These are phyloP conservation scores for Phrynocephalus forsythii DNA, from an alignment of 2,797 vertebrate genomes.

Conservation along the genomic window DNA sequence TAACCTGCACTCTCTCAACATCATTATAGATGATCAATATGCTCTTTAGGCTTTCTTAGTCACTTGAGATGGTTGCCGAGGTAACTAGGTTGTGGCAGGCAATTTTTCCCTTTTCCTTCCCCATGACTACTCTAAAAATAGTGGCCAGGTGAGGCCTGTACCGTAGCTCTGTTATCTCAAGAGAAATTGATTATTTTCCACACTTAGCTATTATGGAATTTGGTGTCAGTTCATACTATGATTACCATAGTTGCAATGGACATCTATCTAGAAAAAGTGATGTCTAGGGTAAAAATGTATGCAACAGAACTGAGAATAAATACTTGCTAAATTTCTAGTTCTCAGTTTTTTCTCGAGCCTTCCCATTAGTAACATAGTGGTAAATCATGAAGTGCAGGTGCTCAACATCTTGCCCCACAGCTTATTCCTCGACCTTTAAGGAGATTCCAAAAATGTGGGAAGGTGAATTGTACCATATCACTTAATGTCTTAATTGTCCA, in stretches of 20 bases:
- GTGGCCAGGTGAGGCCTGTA: constrained; percentile 52
- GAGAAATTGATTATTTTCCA: constrained; percentile 71
- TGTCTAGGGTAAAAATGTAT: constrained; percentile 1
- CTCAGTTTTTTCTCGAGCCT: no score
- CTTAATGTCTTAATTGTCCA: no score
- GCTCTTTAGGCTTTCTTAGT: constrained; percentile 84
- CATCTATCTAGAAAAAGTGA: constrained; percentile 30
- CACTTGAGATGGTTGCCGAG: constrained; percentile 85
- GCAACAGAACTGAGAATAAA: constrained; percentile 8
- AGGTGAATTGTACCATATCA: no score
- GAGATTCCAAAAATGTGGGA: no score
- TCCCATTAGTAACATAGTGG: no score
- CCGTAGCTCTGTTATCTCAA: constrained; percentile 71
- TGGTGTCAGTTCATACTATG: constrained; percentile 38
- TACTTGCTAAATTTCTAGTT: no score
- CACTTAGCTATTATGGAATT: constrained; percentile 49
- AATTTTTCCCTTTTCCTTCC: constrained; percentile 63
- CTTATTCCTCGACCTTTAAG: no score
- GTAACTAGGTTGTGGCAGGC: constrained; percentile 84
- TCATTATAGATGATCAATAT: constrained; percentile 94
- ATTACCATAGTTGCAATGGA: background rate
- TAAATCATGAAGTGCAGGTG: no score
- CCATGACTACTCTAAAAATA: constrained; percentile 77
- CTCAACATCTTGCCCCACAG: no score
- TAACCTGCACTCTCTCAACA: constrained; percentile 81